Conservation (phyloP, 2,797 vertebrate species). For the Coluber constrictor region DNA sequence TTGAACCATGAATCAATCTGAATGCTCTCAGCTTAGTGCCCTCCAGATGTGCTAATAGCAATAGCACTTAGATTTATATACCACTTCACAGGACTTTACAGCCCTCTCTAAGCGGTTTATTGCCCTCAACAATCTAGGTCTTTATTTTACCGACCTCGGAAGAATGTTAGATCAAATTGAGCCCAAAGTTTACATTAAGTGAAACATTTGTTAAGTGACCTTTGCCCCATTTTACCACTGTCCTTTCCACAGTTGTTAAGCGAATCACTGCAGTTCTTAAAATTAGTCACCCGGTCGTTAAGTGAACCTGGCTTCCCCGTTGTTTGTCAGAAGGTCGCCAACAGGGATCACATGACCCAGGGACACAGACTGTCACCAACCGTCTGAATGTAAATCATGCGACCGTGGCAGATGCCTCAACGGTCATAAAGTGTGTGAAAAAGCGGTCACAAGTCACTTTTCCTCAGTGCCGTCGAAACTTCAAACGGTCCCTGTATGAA, state of each 20-base stretch:
- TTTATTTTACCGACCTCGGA: no score
- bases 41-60: not conserved
- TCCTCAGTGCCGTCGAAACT: not conserved
- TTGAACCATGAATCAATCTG: not conserved
- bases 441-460: not conserved
- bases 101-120: no score
- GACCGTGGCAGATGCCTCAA: not conserved
- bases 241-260: not conserved
- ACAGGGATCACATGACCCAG: not conserved
- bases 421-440: not conserved
- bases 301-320: not conserved
- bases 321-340: not conserved
- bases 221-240: not conserved
- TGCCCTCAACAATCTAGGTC: no score
- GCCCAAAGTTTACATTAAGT: not conserved
- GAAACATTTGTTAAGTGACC: not conserved
- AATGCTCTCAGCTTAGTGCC: not conserved
- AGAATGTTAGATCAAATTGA: not conserved
- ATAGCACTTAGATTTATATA: no score
- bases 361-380: not conserved
- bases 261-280: not conserved
- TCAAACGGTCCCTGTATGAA: not conserved
- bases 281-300: not conserved
- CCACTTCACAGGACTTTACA: no score
- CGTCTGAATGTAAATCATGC: not conserved